Evolutionary conservation across 64 coral and sea anemone genomes (phyloP).

Genomic region (Anthopleura sola): DNA sequence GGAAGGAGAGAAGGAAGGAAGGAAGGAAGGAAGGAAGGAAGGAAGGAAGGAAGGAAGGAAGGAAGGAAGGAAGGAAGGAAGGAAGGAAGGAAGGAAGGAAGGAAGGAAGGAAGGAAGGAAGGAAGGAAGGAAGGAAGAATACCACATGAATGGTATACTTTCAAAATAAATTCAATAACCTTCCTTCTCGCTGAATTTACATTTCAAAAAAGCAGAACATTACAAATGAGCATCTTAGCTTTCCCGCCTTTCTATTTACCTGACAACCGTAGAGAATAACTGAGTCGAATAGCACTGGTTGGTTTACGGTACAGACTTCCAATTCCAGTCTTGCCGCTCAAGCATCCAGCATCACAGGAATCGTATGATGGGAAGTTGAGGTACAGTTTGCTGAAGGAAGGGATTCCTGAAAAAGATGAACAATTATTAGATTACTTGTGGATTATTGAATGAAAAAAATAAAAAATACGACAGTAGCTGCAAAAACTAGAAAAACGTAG

Average conservation of each 20-base stretch:
- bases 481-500: too few species aligned
- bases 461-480: too few species aligned
- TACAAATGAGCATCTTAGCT: too few species aligned
- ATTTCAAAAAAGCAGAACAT: too few species aligned
- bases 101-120: slow-evolving; percentile 7
- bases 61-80: slow-evolving; percentile 15
- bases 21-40: too few species aligned
- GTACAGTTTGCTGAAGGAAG: not conserved
- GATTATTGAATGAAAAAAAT: too few species aligned
- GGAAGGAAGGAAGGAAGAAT: not conserved
- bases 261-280: not conserved
- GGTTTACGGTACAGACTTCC: not conserved
- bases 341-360: not conserved
- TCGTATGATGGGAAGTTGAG: not conserved
- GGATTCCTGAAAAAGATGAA: not conserved
- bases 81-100: slow-evolving; percentile 11
- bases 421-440: too few species aligned
- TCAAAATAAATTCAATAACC: too few species aligned
- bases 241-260: not conserved
- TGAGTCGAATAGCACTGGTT: not conserved
- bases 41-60: slow-evolving; percentile 9
- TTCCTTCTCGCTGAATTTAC: too few species aligned
- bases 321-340: not conserved
- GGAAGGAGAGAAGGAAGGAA: too few species aligned
- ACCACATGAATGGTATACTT: too few species aligned